Evolutionary conservation across 2,888 invertebrate genomes (phyloP).

Genomic region (Heterodera filipjevi): DNA sequence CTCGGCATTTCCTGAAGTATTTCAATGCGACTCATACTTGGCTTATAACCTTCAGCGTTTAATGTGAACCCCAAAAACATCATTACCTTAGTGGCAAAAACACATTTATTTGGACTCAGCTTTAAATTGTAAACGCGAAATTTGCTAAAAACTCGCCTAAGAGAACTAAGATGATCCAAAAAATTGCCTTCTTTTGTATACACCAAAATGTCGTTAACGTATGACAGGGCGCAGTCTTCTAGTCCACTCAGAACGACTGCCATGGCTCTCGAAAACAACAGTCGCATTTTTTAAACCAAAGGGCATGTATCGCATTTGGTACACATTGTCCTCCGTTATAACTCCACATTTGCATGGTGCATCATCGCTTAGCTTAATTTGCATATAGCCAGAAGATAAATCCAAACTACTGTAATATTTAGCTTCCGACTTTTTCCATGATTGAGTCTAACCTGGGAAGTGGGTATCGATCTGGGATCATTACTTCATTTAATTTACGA

Average conservation of each 20-base stretch:
- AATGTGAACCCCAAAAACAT: constrained; percentile 30
- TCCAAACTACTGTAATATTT: constrained; percentile 30
- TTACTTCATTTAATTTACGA: constrained; percentile 40
- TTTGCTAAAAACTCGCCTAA: constrained; percentile 18
- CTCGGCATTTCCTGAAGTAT: constrained; percentile 24
- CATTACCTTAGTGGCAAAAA: constrained; percentile 17
- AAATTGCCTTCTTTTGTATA: constrained; percentile 17
- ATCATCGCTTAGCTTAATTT: constrained; percentile 31
- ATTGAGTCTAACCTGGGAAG: constrained; percentile 28
- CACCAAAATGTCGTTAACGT: constrained; percentile 30
- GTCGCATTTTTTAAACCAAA: constrained; percentile 41
- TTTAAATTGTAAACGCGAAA: constrained; percentile 26
- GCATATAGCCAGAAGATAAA: constrained; percentile 28
- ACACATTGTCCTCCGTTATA: constrained; percentile 39
- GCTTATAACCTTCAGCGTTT: constrained; percentile 17
- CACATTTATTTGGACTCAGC: constrained; percentile 33
- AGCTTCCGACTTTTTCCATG: constrained; percentile 30
- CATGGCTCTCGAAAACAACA: constrained; percentile 30
- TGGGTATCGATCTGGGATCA: constrained; percentile 42
- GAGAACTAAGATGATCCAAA: neutral
- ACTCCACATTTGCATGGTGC: constrained; percentile 36
- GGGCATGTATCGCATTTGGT: constrained; percentile 37
- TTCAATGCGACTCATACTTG: constrained; percentile 6
- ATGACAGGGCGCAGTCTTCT: constrained; percentile 23
- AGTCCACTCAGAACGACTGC: constrained; percentile 31